Base-by-base conservation (phyloP, 2,888 invertebrate genomes). In the Busseola fusca region DNA sequence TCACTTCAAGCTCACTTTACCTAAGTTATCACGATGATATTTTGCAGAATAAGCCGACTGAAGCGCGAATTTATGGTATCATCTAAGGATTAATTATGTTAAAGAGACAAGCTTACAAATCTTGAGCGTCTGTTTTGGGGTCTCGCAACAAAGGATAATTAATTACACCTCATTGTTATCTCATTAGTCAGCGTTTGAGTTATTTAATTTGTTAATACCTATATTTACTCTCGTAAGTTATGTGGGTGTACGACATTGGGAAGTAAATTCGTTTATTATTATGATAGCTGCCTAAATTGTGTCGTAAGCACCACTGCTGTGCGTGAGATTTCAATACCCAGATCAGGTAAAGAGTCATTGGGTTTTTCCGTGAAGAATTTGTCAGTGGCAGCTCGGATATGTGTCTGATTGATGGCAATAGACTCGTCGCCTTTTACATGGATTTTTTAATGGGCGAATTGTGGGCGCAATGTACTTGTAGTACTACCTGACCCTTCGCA, bases 151-250 rank as follows among this genome's bases (percentile, higher is more conserved):
- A 45, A 5, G 37, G 9, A 37, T 21, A 12, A 67, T 69, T 42
- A 40, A 69, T 62, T 27, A 12, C 14, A 27, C 27, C 27, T 62
- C 42, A 62, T 66, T 64, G 25, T 34, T 45, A 45, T 21, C 6
- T 64, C 48, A 21, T 67, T 37, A 45, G 1, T 27, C 1, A 40
- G 5, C 27, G 4, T n/a, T 45, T 56, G 9, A 18, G n/a, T 1
- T 65, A 16, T 37, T 65, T 65, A 64, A 18, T 45, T 25, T 25
- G 10, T 14, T 25, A 3, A 14, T 7, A 59, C 40, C 40, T 12
- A 12, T 18, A 9, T 7, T 34, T 34, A 40, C 12, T 25, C 59
- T 18, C 2, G 4, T 18, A 10, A 0, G n/a, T 25, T 59, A 40
- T 59, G 16, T 40, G 18, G 1, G 10, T 59, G 10, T 40, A 18